Base-by-base conservation (phyloP, 2,888 invertebrate genomes). In the Leptothorax acervorum region DNA sequence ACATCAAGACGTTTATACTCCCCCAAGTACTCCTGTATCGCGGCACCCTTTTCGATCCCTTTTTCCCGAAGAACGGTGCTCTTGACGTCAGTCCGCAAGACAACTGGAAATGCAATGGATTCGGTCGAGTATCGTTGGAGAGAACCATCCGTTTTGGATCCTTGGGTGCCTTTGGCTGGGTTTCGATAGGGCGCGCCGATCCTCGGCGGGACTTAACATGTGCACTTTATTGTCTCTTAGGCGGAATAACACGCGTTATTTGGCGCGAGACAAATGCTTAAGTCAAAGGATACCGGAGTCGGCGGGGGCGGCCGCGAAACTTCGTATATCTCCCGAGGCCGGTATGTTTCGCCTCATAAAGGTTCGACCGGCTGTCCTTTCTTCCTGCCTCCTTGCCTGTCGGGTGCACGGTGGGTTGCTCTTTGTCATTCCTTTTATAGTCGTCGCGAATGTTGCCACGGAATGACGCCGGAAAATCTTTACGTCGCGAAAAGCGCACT, bases 241-340 rank as follows among this genome's bases (percentile, higher is more conserved):
- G 83, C 86, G 87, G 89, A 93, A 93, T 92, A 92, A 91, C 91
- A 92, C 92, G 93, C 91, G 90, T 93, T 93, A 93, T 93, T 93
- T 92, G 92, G 88, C 88, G 85, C 78, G 88, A 92, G 93, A 93
- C 90, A 92, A 93, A 93, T 91, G 92, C 87, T 85, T 76, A 85
- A 89, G 88, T 89, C 89, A 90, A 89, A 87, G 81, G 86, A 90
- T 82, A 85, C 35, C 51, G 82, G 51, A 57, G 28, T 53, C 48
- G 70, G 65, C n/a, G 63, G 82, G 85, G 85, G 66, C 63, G 57
- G 11, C 63, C 83, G 85, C 83, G 81, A 55, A 83, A 85, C 78
- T 82, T n/a, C 85, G 82, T 84, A 86, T 86, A 88, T 86, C 74
- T 82, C 23, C 68, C 31, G 23, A 53, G 23, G 65, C 73, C 48